Conservation (phyloP, 2,113 vertebrate species). For the Micronycteris hirsuta region DNA sequence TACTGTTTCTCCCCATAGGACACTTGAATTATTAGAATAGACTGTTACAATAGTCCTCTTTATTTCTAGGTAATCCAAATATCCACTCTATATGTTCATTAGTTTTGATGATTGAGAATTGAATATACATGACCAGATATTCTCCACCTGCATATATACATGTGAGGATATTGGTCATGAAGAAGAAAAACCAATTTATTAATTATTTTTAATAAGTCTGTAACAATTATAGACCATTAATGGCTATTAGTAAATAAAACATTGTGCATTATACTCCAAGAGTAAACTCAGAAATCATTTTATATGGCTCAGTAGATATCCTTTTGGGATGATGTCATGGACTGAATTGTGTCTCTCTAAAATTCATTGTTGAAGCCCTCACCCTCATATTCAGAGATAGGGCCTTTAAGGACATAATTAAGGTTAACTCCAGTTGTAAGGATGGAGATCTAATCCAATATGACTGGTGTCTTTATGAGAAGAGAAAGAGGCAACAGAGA, state of each 20-base stretch:
- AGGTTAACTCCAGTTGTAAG: neutral
- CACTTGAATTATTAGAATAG: neutral
- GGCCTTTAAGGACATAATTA: neutral
- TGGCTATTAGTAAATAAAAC: neutral
- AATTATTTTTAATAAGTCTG: constrained; percentile 2
- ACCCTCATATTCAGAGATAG: neutral
- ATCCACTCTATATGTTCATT: neutral
- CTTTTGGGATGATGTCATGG: neutral
- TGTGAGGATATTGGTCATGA: neutral
- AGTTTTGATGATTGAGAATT: neutral
- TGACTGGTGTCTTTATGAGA: neutral
- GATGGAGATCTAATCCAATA: neutral
- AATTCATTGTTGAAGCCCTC: neutral
- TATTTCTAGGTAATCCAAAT: neutral
- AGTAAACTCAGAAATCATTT: neutral
- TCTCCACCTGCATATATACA: neutral
- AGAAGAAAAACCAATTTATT: neutral
- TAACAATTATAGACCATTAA: neutral
- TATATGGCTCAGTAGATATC: neutral
- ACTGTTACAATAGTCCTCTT: neutral
- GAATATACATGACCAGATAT: neutral
- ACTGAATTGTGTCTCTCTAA: neutral
- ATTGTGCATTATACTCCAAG: neutral
- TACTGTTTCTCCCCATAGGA: neutral
- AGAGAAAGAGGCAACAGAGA: neutral